Conservation (phyloP, 2,797 vertebrate genomes). For the Tangara arthus region DNA sequence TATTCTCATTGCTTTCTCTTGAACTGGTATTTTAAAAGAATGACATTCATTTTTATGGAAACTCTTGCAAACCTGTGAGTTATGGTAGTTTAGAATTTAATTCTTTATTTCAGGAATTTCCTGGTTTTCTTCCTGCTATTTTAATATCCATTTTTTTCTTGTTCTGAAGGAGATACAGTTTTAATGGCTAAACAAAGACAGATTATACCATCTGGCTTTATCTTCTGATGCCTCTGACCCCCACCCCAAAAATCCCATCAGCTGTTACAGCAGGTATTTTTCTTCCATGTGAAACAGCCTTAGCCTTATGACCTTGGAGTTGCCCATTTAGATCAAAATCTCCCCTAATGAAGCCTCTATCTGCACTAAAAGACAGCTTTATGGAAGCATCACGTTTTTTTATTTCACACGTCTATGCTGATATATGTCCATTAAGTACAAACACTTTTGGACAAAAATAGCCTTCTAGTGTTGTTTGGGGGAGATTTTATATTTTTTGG, state of each 20-base stretch:
- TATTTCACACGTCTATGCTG: not conserved
- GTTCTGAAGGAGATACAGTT: not conserved
- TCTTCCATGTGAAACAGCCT: not conserved
- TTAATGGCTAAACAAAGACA: not conserved
- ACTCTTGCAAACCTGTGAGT: not conserved
- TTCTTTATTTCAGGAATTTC: not conserved
- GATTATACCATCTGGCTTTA: not conserved
- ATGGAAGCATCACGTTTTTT: not conserved
- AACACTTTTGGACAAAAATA: not conserved
- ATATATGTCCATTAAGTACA: not conserved
- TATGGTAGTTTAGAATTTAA: not conserved
- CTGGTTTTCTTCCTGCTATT: not conserved
- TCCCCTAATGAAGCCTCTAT: not conserved
- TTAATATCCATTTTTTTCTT: not conserved
- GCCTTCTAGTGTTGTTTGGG: not conserved
- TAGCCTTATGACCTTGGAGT: not conserved
- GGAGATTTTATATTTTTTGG: not conserved
- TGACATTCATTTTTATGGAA: not conserved
- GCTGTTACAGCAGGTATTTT: not conserved
- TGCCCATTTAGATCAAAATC: not conserved
- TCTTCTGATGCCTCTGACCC: not conserved
- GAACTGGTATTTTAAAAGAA: not conserved
- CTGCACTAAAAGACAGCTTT: not conserved
- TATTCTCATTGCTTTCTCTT: not conserved
- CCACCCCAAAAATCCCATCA: not conserved